A percentile compares a stretch with the other conserved stretches of the same genome.
These are phyloP conservation scores for Synanthedon formicaeformis DNA, from an alignment of 2,888 invertebrate species.

Conservation along the genomic window DNA sequence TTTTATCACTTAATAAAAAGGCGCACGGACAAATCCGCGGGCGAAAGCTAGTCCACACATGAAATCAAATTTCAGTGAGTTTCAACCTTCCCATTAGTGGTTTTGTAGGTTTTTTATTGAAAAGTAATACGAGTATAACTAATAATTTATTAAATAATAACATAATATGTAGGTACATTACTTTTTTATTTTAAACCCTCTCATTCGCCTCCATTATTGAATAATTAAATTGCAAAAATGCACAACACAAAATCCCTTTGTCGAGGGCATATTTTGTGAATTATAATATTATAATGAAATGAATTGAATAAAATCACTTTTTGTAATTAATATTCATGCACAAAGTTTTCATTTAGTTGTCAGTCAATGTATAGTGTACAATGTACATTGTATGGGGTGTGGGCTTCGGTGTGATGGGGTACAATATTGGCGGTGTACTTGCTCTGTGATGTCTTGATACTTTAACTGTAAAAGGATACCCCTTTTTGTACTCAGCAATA, in stretches of 20 bases:
- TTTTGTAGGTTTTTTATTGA: no score
- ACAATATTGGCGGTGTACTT: no score
- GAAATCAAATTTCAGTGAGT: no score
- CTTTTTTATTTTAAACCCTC: background rate
- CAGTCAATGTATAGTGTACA: constrained; percentile 37
- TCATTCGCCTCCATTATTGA: background rate
- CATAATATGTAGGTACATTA: background rate
- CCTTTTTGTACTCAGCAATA: no score
- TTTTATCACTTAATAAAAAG: no score
- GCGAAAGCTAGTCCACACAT: no score
- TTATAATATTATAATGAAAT: constrained; percentile 23
- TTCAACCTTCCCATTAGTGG: no score
- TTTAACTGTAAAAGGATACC: no score
- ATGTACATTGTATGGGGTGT: background rate
- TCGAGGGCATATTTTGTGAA: constrained; percentile 23
- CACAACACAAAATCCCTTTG: constrained; percentile 18
- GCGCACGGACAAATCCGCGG: no score
- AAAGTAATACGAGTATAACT: no score
- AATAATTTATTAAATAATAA: no score
- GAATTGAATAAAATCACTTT: constrained; percentile 1
- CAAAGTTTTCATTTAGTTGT: constrained; percentile 55
- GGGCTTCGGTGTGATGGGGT: background rate
- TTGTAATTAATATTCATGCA: constrained; percentile 61
- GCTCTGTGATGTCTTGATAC: no score
- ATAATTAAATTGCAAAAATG: constrained; percentile 22